A percentile compares a stretch with the other conserved stretches of the same genome.
These are phyloP conservation scores for Dione juno DNA, from an alignment of 2,888 invertebrate species.

Conservation along the genomic window DNA sequence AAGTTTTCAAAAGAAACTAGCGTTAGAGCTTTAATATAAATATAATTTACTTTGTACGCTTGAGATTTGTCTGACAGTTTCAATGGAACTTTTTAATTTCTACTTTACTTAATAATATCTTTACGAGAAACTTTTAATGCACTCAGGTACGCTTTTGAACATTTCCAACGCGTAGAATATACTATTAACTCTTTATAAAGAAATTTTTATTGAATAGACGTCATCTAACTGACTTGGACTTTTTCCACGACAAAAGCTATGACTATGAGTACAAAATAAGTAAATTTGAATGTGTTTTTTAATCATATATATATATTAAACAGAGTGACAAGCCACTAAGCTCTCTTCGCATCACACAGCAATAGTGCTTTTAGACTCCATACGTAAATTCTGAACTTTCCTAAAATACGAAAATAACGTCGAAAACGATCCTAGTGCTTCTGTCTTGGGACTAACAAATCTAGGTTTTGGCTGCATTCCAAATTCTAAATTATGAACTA, in stretches of 20 bases:
- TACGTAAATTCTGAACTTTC: neutral
- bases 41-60: neutral
- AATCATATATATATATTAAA: neutral
- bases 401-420: constrained; percentile 10
- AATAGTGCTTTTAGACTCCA: neutral
- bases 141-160: neutral
- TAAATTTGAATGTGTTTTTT: no score
- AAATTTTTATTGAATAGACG: neutral
- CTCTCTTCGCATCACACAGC: neutral
- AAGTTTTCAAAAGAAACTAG: neutral
- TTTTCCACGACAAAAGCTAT: no score
- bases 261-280: no score
- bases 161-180: neutral
- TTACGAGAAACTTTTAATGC: neutral
- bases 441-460: constrained; percentile 29
- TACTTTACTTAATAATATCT: neutral
- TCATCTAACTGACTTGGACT: no score
- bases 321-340: neutral
- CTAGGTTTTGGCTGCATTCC: constrained; percentile 36
- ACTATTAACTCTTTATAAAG: neutral
- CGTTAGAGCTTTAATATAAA: neutral
- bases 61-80: constrained; percentile 3
- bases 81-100: neutral
- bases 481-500: constrained; percentile 38
- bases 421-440: constrained; percentile 11